These are phyloP conservation scores for Caenorhabditis sp. DNA, from an alignment of 2,888 invertebrate species.

Conservation along the genomic window DNA sequence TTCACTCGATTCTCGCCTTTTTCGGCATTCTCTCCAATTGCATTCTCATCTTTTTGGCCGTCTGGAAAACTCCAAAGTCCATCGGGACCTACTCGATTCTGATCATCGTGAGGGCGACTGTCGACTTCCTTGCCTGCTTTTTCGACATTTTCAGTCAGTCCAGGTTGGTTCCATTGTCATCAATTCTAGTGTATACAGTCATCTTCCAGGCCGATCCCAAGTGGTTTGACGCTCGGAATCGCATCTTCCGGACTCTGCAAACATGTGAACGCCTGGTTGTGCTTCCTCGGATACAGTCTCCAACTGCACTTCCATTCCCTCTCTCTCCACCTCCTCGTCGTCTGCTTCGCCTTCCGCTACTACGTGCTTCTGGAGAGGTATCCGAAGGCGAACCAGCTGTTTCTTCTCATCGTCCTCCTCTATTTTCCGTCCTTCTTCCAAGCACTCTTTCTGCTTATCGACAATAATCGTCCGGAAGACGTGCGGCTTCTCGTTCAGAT, in stretches of 20 bases:
- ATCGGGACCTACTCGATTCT: conserved; percentile 39
- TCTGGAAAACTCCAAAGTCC: conserved; percentile 22
- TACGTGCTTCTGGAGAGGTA: conserved; percentile 40
- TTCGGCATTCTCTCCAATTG: conserved; percentile 10
- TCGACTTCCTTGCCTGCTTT: conserved; percentile 8
- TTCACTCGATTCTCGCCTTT: conserved; percentile 23
- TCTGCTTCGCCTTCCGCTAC: conserved; percentile 32
- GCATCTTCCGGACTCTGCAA: conserved; percentile 30
- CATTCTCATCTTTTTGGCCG: conserved; percentile 1
- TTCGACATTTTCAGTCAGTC: conserved; percentile 42
- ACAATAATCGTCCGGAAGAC: conserved; percentile 37
- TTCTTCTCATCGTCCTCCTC: conserved; percentile 12
- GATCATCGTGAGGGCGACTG: conserved; percentile 6
- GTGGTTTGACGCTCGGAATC: conserved; percentile 35
- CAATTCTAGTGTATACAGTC: too few species aligned
- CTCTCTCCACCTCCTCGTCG: conserved; percentile 35
- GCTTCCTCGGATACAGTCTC: conserved; percentile 35
- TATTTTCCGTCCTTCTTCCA: conserved; percentile 36
- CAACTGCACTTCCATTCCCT: conserved; percentile 32
- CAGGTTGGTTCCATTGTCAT: conserved; percentile 4
- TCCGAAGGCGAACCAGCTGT: conserved; percentile 20
- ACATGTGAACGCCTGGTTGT: conserved; percentile 23
- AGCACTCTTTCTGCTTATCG: conserved; percentile 21
- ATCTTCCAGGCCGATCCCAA: conserved; percentile 23
- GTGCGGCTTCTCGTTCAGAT: conserved; percentile 27